Evolutionary conservation across 1,140 invertebrate genomes (phyloP), one percentile per base, ranked within the genome.

Genomic region (Riptortus pedestris): DNA sequence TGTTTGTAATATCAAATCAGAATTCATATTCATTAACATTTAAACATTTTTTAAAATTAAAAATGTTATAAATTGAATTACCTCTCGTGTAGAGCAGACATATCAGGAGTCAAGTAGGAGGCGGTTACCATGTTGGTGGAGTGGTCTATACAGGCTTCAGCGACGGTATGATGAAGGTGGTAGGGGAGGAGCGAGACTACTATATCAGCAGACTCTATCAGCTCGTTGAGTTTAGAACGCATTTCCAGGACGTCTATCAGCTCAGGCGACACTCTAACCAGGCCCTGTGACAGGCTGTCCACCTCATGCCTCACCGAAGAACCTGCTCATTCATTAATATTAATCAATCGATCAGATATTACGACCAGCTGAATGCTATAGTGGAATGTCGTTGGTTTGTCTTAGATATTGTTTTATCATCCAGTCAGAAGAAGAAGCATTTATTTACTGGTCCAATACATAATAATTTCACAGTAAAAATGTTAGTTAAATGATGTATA

Each of bases 81-180:
- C 88, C 80, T 81, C 14, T 90, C 74, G 69, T 98, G 85, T 2
- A 98, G 73, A 0, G 82, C 81, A 65, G 80, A 83, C 71, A 99
- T 87, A 68, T 90, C 83, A 0, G 90, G 85, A 4, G 87, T 87
- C 24, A 92, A 83, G 71, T 99, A 99, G 63, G 92, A 96, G 0
- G 95, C 94, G 0, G 97, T 99, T 1, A 99, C 93, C 84, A 99
- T 86, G 73, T 99, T 91, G 0, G 84, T 87, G 48, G 85, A 83
- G 61, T 87, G 79, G 2, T 83, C 79, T 38, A 99, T 93, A 71
- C 96, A 99, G 28, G 85, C 81, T 67, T 87, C 82, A 0, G 95
- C 96, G 1, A 90, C 82, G 20, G 85, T 74, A 2, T 88, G 86
- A 74, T 99, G 97, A 14, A 97, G 77, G 2, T 83, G 78, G 71